Conservation (phyloP, 2,797 vertebrate genomes). For the Melanotaenia nigrans region DNA sequence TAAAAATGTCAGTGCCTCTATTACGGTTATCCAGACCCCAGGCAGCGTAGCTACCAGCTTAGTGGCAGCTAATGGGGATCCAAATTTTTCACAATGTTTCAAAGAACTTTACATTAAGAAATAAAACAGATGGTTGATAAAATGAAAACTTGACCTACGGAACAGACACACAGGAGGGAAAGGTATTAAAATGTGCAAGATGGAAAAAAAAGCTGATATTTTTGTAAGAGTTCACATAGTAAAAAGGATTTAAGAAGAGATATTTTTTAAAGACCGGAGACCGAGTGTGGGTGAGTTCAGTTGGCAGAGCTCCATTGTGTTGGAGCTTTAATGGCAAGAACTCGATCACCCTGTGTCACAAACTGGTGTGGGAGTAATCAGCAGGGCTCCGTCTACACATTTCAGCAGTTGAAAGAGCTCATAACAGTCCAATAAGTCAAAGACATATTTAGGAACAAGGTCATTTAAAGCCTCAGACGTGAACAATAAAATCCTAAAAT, state of each 20-base stretch:
- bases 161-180: not conserved
- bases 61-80: too few relatives aligned
- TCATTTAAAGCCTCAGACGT: slow-evolving; percentile 4
- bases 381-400: not conserved
- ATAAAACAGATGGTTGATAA: not conserved
- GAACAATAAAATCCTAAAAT: not conserved
- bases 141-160: not conserved
- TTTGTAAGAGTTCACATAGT: not conserved
- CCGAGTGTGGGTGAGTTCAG: not conserved
- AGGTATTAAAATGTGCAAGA: too few relatives aligned
- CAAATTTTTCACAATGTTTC: not conserved
- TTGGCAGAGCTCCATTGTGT: not conserved
- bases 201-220: not conserved
- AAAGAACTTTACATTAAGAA: not conserved
- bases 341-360: not conserved
- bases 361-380: not conserved
- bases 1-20: not conserved
- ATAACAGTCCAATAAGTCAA: not conserved
- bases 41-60: too few relatives aligned
- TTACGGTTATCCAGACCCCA: too few relatives aligned
- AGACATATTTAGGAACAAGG: not conserved
- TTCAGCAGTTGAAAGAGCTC: not conserved
- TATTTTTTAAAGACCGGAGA: not conserved
- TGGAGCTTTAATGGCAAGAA: not conserved
- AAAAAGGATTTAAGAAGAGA: not conserved